These are phyloP conservation scores for Hemibagrus guttatus DNA, from an alignment of 2,797 vertebrate species.

Conservation along the genomic window DNA sequence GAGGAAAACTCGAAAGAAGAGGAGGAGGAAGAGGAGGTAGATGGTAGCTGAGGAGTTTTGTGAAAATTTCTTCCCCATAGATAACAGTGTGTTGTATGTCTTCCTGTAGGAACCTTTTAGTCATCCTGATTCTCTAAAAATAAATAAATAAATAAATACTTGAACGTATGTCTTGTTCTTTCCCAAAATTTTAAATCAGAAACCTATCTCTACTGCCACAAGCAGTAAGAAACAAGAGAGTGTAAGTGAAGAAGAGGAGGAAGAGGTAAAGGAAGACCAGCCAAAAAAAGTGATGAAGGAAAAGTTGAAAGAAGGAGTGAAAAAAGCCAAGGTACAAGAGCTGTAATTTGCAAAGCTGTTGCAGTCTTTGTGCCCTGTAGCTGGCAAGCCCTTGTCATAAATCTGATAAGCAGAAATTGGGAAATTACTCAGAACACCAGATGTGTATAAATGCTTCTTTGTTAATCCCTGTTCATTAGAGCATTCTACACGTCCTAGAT, in stretches of 20 bases:
- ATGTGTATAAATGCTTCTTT: conserved; percentile 41
- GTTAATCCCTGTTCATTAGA: conserved; percentile 28
- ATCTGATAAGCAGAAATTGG: conserved; percentile 26
- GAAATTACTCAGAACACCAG: conserved; percentile 36
- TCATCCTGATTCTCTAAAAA: neutral
- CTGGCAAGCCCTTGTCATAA: conserved; percentile 22
- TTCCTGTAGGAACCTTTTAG: neutral
- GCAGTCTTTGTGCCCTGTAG: neutral
- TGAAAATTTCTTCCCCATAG: conserved; percentile 40
- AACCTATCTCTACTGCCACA: conserved; percentile 21
- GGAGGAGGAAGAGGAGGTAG: conserved; percentile 54
- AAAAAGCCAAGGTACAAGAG: conserved; percentile 48
- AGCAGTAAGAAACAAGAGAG: conserved; percentile 43
- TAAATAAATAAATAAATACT: neutral
- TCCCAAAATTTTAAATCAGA: neutral
- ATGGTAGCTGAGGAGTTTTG: conserved; percentile 54
- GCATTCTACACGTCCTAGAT: conserved; percentile 38
- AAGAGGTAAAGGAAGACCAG: conserved; percentile 48
- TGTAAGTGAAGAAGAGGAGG: conserved; percentile 59
- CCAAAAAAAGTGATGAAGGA: conserved; percentile 47
- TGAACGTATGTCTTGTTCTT: neutral
- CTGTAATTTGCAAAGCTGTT: conserved; percentile 2
- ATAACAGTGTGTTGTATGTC: neutral
- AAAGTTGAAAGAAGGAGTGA: conserved; percentile 42
- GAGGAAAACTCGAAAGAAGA: neutral